phyloP scores from a whole-genome alignment of 1,140 invertebrate species.

The Halesus radiatus region DNA sequence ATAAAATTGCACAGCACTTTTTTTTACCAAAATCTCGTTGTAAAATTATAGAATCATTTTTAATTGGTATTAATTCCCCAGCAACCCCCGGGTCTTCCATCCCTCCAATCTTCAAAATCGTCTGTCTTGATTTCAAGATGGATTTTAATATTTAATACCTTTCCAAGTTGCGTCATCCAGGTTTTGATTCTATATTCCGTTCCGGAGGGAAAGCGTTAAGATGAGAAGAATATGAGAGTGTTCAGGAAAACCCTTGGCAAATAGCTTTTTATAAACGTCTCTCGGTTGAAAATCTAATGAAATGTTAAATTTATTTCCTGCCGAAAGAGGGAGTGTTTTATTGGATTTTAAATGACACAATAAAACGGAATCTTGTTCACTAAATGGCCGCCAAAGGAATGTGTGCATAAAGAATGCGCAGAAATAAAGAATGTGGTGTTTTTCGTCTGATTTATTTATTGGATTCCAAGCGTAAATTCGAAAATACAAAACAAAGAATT shows the following conservation, averaged over 20 bases:
- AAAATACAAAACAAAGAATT: too few relatives aligned
- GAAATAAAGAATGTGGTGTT: conserved; percentile 15
- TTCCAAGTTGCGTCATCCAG: not conserved
- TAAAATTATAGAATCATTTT: too few relatives aligned
- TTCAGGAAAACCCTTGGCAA: not conserved
- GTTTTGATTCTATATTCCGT: not conserved
- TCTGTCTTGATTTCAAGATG: not conserved
- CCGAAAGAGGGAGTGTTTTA: conserved; percentile 16
- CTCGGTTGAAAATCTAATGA: conserved; percentile 4
- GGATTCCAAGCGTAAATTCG: not conserved
- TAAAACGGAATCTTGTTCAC: not conserved
- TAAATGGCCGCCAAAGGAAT: not conserved
- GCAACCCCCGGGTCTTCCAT: too few relatives aligned
- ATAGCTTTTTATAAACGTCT: not conserved
- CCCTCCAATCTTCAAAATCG: too few relatives aligned
- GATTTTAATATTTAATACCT: conserved; percentile 1
- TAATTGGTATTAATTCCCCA: too few relatives aligned
- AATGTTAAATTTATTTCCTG: conserved; percentile 27
- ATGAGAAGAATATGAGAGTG: not conserved
- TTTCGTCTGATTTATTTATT: conserved; percentile 26
- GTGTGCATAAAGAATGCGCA: not conserved
- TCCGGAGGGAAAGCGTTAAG: not conserved
- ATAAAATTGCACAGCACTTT: too few relatives aligned
- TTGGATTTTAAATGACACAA: not conserved
- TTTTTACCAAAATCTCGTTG: too few relatives aligned